These are phyloP conservation scores for Epicauta chinensis DNA, from an alignment of 1,140 invertebrate genomes.

Conservation along the genomic window DNA sequence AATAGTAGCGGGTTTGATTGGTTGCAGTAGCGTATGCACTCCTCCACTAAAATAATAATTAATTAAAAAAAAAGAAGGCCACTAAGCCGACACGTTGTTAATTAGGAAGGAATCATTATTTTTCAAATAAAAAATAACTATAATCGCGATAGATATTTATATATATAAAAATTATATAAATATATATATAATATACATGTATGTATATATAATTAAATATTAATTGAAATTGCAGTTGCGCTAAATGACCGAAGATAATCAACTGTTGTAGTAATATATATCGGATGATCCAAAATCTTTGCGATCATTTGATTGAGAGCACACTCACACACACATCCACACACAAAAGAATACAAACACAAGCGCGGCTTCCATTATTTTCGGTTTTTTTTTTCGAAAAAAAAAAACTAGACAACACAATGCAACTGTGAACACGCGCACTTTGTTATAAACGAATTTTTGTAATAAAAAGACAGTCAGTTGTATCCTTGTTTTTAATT, in stretches of 20 bases:
- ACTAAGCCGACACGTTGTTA: slow-evolving; percentile 31
- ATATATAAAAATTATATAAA: slow-evolving; percentile 29
- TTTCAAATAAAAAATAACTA: slow-evolving; percentile 36
- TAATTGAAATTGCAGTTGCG: slow-evolving; percentile 1
- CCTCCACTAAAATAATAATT: neutral
- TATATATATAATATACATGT: slow-evolving; percentile 30
- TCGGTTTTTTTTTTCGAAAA: neutral
- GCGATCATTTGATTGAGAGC: slow-evolving; percentile 19
- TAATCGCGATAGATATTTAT: slow-evolving; percentile 32
- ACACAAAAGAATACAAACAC: slow-evolving; percentile 23
- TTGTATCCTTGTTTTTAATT: neutral
- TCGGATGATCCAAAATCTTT: slow-evolving; percentile 9
- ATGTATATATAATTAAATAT: slow-evolving; percentile 26
- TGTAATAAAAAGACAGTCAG: slow-evolving; percentile 10
- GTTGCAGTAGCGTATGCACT: slow-evolving; percentile 34
- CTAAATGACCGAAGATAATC: no score
- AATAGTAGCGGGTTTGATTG: slow-evolving; percentile 22
- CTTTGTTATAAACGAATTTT: slow-evolving; percentile 25
- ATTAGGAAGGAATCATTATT: slow-evolving; percentile 37
- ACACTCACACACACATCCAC: slow-evolving; percentile 14
- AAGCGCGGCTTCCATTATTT: slow-evolving; percentile 31
- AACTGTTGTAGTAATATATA: no score
- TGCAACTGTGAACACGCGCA: slow-evolving; percentile 29
- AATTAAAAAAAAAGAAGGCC: slow-evolving; percentile 12
- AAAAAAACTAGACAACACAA: neutral